Percentiles rank a stretch among this genome's conserved stretches.
These are phyloP conservation scores for Danionella cerebrum DNA, from an alignment of 2,113 vertebrate species.

Conservation along the genomic window DNA sequence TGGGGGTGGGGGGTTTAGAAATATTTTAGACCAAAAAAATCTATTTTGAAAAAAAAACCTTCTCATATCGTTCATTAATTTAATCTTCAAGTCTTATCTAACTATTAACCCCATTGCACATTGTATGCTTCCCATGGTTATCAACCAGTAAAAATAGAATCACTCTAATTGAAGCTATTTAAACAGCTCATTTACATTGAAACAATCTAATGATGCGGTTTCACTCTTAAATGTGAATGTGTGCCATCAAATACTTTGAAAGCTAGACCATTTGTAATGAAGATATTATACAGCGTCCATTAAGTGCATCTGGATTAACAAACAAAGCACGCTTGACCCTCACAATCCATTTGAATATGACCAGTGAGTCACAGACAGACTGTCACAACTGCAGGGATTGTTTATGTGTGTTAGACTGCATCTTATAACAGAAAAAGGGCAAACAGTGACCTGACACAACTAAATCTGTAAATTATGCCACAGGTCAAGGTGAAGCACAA, in stretches of 20 bases:
- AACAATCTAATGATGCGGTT: neutral
- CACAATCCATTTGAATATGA: slow-evolving; percentile 6
- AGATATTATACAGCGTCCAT: neutral
- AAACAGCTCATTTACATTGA: no score
- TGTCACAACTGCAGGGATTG: neutral
- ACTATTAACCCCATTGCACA: neutral
- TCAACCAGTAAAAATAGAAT: neutral
- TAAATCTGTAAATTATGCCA: slow-evolving; percentile 24
- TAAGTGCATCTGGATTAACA: neutral
- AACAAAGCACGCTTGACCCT: slow-evolving; percentile 7
- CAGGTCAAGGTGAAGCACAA: slow-evolving; percentile 8
- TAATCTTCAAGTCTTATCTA: neutral
- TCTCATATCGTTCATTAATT: slow-evolving; percentile 7
- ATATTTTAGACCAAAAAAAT: no score
- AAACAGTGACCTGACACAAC: neutral
- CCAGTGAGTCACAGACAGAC: slow-evolving; percentile 14
- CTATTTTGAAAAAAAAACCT: no score
- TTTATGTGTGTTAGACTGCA: neutral
- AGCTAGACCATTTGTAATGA: neutral
- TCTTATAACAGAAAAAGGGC: neutral
- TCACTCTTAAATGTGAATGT: no score
- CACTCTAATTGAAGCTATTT: neutral
- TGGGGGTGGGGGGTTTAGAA: no score
- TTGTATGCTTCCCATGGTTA: neutral
- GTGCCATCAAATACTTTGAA: neutral